Evolutionary conservation across 2,113 vertebrate species (phyloP).

Genomic region (Notothenia rossii): DNA sequence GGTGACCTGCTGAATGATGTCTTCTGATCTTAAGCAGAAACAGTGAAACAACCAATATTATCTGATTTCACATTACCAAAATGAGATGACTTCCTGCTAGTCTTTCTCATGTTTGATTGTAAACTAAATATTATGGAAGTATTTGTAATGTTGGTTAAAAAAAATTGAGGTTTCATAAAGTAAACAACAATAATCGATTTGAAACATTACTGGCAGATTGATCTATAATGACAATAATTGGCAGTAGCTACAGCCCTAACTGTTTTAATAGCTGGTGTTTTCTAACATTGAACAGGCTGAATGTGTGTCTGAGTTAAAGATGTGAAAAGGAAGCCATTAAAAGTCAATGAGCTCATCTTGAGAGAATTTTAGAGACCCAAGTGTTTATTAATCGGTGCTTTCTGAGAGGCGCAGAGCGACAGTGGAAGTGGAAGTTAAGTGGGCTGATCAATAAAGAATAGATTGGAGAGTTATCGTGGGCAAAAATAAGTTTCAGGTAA

Average conservation of each 20-base stretch:
- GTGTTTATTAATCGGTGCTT: constrained; percentile 11
- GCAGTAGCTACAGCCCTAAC: background rate
- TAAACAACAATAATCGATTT: no score
- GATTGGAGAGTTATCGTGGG: constrained; percentile 7
- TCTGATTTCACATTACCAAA: no score
- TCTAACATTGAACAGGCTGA: background rate
- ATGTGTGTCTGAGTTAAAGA: background rate
- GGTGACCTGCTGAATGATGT: no score
- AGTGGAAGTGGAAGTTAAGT: constrained; percentile 14
- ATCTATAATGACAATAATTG: no score
- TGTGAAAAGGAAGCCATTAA: background rate
- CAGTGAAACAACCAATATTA: no score
- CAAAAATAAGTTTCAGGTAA: constrained; percentile 3
- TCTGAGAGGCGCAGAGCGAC: background rate
- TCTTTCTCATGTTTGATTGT: no score
- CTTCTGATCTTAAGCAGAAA: no score
- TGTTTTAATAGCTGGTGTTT: background rate
- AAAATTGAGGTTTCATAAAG: no score
- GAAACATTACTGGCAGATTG: no score
- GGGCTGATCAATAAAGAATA: constrained; percentile 41
- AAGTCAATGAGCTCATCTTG: background rate
- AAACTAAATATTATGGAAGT: no score
- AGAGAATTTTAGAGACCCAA: constrained; percentile 6
- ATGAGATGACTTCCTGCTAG: no score
- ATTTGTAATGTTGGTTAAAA: no score